Evolutionary conservation across 1,140 invertebrate species (phyloP), one percentile per base, ranked within the genome.

Genomic region (Odontomachus brunneus): DNA sequence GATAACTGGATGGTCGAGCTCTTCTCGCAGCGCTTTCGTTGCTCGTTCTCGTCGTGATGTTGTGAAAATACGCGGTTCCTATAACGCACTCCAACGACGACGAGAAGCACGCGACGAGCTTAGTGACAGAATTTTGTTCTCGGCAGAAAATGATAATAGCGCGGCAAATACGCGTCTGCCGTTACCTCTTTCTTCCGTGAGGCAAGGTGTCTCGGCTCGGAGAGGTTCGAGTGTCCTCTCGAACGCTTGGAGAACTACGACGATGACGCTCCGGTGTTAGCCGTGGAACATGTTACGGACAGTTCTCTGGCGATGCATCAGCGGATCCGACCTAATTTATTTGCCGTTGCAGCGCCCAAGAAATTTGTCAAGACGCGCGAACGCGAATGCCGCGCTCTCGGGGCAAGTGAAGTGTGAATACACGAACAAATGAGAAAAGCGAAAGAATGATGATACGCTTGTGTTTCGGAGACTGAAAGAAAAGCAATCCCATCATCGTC

Each of bases 311-410:
- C 14, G 65, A 78, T 22, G 44, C 59, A 24, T 75, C 44, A n/a
- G 44, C 44, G 51, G 29, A 69, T 67, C 22, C 48, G 74, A 78
- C 74, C 29, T 53, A 66, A 78, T 67, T 78, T 55, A 78, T 67
- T 69, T 48, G 71, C 65, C 33, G 65, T 69, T 80, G 63, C 38
- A 44, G 66, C 48, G 29, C 26, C 24, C 24, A 80, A 57, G 33
- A 69, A 69, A 69, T 80, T 80, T 57, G 63, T 80, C 48, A 57
- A 80, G 65, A 69, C n/a, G 44, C n/a, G 7, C 19, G 38, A 44
- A 26, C 17, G 51, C 63, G 11, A 78, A 78, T 78, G 15, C 44
- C 51, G n/a, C 33, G 26, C 17, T 38, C 2, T 33, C 57, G 59
- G 33, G 44, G 51, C n/a, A 51, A 2, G 29, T 33, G 29, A 63